Conservation (phyloP, 2,797 vertebrate genomes). For the Threskiornis aethiopicus region DNA sequence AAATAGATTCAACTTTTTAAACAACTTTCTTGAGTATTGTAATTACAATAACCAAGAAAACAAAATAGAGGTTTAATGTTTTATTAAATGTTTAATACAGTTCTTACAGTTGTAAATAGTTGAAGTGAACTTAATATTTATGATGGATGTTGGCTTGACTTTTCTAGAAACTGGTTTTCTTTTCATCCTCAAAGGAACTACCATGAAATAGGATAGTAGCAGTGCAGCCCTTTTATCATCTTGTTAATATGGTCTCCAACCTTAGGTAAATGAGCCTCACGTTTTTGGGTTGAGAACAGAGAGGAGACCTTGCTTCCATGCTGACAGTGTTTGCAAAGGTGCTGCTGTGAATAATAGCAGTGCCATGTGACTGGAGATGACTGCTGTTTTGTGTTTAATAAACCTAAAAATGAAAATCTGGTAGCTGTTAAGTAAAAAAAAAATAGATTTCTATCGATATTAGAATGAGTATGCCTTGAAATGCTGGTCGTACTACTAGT, state of each 20-base stretch:
- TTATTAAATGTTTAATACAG: neutral
- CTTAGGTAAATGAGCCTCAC: neutral
- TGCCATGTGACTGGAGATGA: neutral
- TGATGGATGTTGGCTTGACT: neutral
- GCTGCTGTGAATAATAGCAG: neutral
- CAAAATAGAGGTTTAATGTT: neutral
- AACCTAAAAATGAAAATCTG: neutral
- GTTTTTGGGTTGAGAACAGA: neutral
- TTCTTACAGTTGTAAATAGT: neutral
- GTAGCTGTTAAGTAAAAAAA: neutral
- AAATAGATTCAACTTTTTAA: neutral
- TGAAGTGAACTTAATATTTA: neutral
- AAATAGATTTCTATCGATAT: neutral
- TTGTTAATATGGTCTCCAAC: neutral
- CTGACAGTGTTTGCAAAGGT: neutral
- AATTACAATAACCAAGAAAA: neutral
- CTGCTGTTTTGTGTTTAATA: neutral
- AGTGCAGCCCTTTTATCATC: neutral
- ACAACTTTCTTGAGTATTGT: neutral
- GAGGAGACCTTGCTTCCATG: neutral
- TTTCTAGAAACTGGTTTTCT: neutral
- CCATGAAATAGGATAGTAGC: neutral
- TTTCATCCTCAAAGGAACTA: neutral
- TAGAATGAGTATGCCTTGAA: neutral
- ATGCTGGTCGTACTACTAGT: neutral